Evolutionary conservation across 2,113 vertebrate species (phyloP).

Genomic region (Physeter macrocephalus): DNA sequence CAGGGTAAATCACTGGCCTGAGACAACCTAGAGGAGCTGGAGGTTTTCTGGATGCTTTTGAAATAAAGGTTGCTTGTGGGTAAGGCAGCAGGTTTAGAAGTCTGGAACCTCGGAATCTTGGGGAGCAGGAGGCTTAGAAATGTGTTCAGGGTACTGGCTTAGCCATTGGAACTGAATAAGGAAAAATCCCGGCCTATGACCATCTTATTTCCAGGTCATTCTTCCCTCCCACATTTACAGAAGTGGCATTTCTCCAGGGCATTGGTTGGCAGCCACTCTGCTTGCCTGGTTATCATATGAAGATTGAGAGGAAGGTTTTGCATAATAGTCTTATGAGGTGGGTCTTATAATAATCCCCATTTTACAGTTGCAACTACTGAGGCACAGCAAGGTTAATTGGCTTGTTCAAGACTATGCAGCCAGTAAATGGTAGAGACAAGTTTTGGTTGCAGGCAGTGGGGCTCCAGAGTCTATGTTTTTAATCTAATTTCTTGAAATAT

Average conservation of each 20-base stretch:
- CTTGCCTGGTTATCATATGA: background rate
- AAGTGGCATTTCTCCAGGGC: background rate
- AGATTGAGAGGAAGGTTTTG: background rate
- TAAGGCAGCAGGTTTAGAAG: background rate
- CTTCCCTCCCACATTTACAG: background rate
- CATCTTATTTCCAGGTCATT: background rate
- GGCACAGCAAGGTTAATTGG: background rate
- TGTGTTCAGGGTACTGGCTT: background rate
- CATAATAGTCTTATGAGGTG: accelerated
- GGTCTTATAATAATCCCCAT: background rate
- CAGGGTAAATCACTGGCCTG: background rate
- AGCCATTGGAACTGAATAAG: background rate
- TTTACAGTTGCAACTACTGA: background rate
- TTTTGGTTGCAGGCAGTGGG: background rate
- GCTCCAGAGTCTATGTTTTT: background rate
- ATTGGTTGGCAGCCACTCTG: background rate
- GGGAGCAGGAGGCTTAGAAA: background rate
- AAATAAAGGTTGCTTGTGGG: background rate
- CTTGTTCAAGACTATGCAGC: background rate
- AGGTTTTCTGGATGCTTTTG: background rate
- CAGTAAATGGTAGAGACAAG: background rate
- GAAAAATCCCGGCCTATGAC: background rate
- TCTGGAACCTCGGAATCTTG: background rate
- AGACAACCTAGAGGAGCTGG: background rate
- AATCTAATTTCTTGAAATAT: background rate